Evolutionary conservation across 2,797 vertebrate species (phyloP).

Genomic region (Molossus molossus): DNA sequence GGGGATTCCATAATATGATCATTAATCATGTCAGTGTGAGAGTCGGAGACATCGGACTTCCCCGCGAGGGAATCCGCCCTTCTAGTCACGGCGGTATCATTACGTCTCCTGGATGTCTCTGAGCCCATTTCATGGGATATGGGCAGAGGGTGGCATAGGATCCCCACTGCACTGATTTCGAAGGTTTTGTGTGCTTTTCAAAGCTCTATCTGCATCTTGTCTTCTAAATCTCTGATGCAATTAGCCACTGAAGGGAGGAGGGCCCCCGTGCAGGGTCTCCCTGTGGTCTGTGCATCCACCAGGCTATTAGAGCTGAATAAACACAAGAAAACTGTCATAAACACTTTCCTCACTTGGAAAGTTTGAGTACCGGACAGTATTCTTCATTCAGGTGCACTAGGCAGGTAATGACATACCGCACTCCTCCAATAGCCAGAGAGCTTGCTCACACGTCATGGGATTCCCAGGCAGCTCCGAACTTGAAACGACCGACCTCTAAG

Average conservation of each 20-base stretch:
- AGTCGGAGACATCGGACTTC: background rate
- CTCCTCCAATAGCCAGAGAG: background rate
- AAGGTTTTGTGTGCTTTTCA: background rate
- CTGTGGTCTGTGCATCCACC: background rate
- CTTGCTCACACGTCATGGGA: background rate
- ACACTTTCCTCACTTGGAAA: background rate
- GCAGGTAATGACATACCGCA: background rate
- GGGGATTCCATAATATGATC: background rate
- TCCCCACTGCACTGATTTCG: background rate
- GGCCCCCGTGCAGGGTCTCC: rapidly evolving
- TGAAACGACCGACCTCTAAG: background rate
- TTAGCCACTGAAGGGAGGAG: background rate
- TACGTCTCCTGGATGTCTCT: background rate
- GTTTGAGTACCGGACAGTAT: background rate
- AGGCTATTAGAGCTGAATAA: background rate
- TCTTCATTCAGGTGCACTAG: constrained; percentile 2
- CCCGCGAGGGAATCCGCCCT: background rate
- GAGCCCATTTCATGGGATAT: background rate
- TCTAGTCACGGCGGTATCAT: background rate
- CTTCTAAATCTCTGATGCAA: background rate
- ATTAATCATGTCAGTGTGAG: background rate
- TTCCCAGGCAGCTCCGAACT: background rate
- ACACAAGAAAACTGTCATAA: background rate
- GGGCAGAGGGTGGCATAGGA: rapidly evolving
- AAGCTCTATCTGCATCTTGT: background rate